Evolutionary conservation across 1,140 invertebrate species (phyloP).

Genomic region (Aplysia californica): DNA sequence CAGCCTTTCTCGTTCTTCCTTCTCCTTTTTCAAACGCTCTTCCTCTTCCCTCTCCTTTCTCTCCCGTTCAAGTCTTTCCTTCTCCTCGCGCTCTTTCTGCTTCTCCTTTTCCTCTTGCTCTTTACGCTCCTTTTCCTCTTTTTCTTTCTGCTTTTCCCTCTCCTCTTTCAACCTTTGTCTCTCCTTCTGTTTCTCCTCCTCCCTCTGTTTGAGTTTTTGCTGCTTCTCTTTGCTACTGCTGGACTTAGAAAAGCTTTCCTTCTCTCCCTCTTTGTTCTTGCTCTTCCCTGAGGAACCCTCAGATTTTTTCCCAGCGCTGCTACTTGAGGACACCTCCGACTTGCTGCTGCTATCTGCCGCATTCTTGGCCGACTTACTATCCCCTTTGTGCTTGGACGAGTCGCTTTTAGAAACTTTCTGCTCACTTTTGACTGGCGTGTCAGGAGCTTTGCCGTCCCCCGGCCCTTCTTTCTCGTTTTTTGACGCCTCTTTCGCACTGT

Average conservation of each 20-base stretch:
- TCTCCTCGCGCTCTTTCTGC: slow-evolving; percentile 35
- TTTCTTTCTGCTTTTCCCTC: slow-evolving; percentile 23
- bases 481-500: background rate
- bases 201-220: slow-evolving; percentile 13
- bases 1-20: slow-evolving; percentile 12
- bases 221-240: slow-evolving; percentile 1
- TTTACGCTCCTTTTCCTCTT: slow-evolving; percentile 21
- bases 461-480: background rate
- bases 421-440: slow-evolving; percentile 15
- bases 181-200: slow-evolving; percentile 31
- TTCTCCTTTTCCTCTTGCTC: slow-evolving; percentile 13
- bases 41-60: slow-evolving; percentile 10
- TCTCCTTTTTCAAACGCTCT: slow-evolving; percentile 18
- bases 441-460: background rate
- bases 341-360: background rate
- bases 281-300: slow-evolving; percentile 10
- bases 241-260: slow-evolving; percentile 13
- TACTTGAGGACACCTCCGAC: too few species aligned
- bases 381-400: slow-evolving; percentile 46
- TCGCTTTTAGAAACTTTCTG: slow-evolving; percentile 30
- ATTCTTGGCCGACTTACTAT: background rate
- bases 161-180: slow-evolving; percentile 34
- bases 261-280: slow-evolving; percentile 27
- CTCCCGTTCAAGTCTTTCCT: slow-evolving; percentile 37
- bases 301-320: slow-evolving; percentile 7